Evolutionary conservation across 2,797 vertebrate species (phyloP), one percentile per base, ranked within the genome.

Genomic region (Enteromius thamalakanensis): DNA sequence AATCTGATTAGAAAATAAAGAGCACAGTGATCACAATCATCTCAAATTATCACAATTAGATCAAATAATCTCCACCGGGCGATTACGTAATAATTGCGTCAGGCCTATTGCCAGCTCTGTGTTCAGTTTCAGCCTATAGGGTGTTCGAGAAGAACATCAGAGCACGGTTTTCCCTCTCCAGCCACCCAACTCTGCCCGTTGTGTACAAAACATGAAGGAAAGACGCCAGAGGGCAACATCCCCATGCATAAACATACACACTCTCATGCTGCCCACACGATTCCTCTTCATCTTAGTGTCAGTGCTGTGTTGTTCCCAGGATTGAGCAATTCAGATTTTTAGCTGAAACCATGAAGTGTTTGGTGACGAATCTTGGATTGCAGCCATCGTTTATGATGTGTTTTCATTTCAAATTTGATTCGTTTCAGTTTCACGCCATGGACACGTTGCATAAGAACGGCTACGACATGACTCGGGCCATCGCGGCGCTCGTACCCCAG

Each of bases 381-480:
- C 8, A 68, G 65, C 47, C 64, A n/a, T 69, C 14, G 1, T 10
- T 37, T 15, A 26, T 53, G 2, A 14, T 42, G 40, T 10, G 40
- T 74, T 79, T 32, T 75, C 62, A 45, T 81, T 21, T 34, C 6
- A 62, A 72, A 51, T 51, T n/a, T 3, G 51, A 23, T 17, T 17
- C 10, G 64, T 55, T 1, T 0, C 79, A 99, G 98, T 99, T 99
- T 90, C 98, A 99, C 0, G 98, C 98, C 68, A 99, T 99, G 98
- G 98, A 99, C 92, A 99, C 97, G 1, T 95, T 99, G 91, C 96
- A 99, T 88, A 95, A 95, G 92, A 96, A 95, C 0, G 91, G 94
- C 88, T 99, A 98, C 0, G 97, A 98, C 90, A 97, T 99, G 91
- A 98, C 97, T 84, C 97, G 96, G 90, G 97, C 97, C 84, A 98